A percentile compares a stretch with the other conserved stretches of the same genome.
These are phyloP conservation scores for Phyllostomus hastatus DNA, from an alignment of 2,113 vertebrate species.

Conservation along the genomic window DNA sequence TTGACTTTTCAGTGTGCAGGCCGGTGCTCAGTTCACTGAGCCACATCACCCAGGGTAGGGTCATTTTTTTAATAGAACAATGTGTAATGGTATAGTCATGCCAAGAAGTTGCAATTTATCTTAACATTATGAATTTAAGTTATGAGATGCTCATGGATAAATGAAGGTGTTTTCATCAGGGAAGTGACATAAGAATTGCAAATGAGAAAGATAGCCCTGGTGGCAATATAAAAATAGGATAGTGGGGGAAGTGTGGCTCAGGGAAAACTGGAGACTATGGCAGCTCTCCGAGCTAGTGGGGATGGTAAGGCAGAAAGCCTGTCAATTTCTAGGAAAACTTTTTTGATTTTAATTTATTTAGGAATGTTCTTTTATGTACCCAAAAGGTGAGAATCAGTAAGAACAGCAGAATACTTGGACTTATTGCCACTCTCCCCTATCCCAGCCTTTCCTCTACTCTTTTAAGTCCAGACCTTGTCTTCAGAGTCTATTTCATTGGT, in stretches of 20 bases:
- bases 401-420: not conserved
- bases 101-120: not conserved
- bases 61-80: not conserved
- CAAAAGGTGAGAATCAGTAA: not conserved
- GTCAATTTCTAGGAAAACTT: not conserved
- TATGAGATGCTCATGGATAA: no score
- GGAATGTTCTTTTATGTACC: not conserved
- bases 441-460: not conserved
- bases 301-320: not conserved
- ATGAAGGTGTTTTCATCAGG: not conserved
- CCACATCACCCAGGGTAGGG: no score
- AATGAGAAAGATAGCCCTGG: not conserved
- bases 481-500: not conserved
- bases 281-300: not conserved
- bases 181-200: not conserved
- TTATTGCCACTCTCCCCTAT: not conserved
- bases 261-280: not conserved
- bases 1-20: no score
- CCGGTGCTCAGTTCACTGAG: no score
- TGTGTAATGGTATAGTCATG: not conserved
- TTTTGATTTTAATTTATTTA: constrained; percentile 9
- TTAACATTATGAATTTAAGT: not conserved
- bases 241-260: not conserved
- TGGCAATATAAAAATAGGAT: not conserved
- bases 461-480: not conserved